Evolutionary conservation across 2,797 vertebrate species (phyloP).

Genomic region (Semotilus atromaculatus): DNA sequence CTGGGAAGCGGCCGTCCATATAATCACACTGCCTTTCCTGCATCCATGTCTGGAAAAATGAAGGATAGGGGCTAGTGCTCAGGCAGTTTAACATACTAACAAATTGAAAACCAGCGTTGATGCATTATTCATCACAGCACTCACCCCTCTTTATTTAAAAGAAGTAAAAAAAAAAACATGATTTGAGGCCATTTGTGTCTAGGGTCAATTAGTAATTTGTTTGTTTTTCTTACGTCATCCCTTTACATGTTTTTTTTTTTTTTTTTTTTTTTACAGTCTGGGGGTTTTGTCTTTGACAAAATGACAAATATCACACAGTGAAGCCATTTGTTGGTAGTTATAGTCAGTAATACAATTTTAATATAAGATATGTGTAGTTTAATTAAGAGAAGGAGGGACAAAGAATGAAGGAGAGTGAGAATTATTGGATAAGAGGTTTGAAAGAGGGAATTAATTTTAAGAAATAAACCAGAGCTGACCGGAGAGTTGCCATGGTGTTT

Average conservation of each 20-base stretch:
- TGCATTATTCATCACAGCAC: constrained; percentile 50
- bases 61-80: background rate
- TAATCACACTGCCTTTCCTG: background rate
- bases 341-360: background rate
- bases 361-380: background rate
- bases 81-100: constrained; percentile 22
- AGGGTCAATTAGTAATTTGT: constrained; percentile 12
- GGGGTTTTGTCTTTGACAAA: background rate
- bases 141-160: constrained; percentile 28
- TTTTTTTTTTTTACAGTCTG: background rate
- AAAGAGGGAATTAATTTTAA: constrained; percentile 19
- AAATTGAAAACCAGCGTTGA: constrained; percentile 32
- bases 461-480: constrained; percentile 25
- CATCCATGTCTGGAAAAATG: background rate
- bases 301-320: constrained; percentile 4
- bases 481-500: constrained; percentile 56
- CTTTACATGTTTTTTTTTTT: constrained; percentile 11
- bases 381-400: background rate
- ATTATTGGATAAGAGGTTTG: background rate
- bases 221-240: background rate
- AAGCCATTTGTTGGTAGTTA: background rate
- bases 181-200: constrained; percentile 46
- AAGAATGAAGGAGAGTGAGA: constrained; percentile 10
- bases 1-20: background rate
- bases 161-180: background rate